Evolutionary conservation across 2,888 invertebrate genomes (phyloP), one percentile per base, ranked within the genome.

Genomic region (Odontocerum albicorne): DNA sequence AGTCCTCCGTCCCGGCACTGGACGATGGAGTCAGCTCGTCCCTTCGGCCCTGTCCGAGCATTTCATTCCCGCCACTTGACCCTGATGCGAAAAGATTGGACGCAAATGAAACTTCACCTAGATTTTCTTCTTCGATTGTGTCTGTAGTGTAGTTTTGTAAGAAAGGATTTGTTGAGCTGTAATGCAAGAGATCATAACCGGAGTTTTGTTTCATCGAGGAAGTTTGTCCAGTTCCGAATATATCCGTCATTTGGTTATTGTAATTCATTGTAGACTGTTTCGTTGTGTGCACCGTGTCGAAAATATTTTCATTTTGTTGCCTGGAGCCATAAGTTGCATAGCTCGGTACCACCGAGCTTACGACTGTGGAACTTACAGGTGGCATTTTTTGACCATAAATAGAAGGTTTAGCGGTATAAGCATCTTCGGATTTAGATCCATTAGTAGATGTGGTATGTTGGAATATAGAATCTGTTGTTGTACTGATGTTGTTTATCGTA

Each of bases 101-200:
- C 2, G 58, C 31, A 20, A 61, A 61, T 7, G 55, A 74, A 43
- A 73, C 67, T 62, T 75, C 69, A 61, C 72, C 73, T 19, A 56
- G 45, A 43, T 46, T 73, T 39, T 62, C 60, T 66, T 77, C 75
- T 62, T 76, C 75, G 45, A 63, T 60, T 44, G 57, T 74, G 65
- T 78, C 75, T 55, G 72, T 74, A 67, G 78, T 74, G 69, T 79
- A 77, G 67, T 77, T 74, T 70, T 78, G 78, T 65, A 84, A 70
- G 70, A 84, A 84, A 52, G 84, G 84, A 70, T 84, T 84, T 42
- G 84, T 84, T 58, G 73, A 74, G n/a, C 71, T 71, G 58, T 73
- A 74, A 7, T 72, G 62, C 10, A 60, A 27, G 10, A 45, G 35
- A 35, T 54, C 45, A 40, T 57, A 59, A 3, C 43, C 49, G 10